Conservation (phyloP, 1,140 invertebrate genomes). For the Brachionus manjavacas region DNA sequence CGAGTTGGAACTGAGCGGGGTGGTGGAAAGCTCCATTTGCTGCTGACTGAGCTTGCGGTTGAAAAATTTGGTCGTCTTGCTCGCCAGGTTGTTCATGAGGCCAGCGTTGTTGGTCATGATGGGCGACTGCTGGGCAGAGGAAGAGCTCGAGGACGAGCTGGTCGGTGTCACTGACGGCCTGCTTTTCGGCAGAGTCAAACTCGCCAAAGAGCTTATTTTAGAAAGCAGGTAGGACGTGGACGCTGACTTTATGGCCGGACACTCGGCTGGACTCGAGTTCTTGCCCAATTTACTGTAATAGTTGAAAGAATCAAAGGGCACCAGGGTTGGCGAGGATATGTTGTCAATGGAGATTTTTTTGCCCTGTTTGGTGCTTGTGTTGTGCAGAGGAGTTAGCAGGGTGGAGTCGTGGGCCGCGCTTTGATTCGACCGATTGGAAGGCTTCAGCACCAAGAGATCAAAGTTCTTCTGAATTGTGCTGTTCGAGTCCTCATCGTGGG, state of each 20-base stretch:
- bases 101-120: not conserved
- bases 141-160: not conserved
- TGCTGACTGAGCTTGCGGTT: constrained; percentile 9
- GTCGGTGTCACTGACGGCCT: not conserved
- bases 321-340: constrained; percentile 30
- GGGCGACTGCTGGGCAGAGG: not conserved
- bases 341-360: not conserved
- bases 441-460: not conserved
- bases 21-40: not conserved
- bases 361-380: not conserved
- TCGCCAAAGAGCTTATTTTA: constrained; percentile 11
- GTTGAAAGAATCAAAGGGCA: constrained; percentile 24
- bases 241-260: not conserved
- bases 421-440: not conserved
- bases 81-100: not conserved
- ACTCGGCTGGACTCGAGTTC: not conserved
- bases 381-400: not conserved
- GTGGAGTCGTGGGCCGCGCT: not conserved
- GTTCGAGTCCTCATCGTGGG: not conserved
- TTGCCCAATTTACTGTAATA: constrained; percentile 11
- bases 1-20: not conserved
- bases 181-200: not conserved
- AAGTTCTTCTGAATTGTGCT: not conserved
- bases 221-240: constrained; percentile 36
- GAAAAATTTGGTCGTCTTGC: constrained; percentile 22